Base-by-base conservation (phyloP, 1,140 invertebrate species). In the Drosophila sp. region DNA sequence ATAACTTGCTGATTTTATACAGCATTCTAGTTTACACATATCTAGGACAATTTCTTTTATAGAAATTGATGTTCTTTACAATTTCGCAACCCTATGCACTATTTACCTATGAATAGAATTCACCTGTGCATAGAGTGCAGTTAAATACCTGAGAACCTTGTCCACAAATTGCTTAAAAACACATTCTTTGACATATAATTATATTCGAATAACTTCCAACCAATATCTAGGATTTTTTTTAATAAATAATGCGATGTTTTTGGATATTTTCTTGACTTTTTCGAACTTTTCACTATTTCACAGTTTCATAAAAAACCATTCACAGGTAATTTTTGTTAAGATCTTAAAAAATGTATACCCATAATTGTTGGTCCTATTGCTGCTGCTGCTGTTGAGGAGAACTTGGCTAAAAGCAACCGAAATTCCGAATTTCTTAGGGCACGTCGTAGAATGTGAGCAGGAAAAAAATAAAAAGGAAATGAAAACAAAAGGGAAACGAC, bases 341-440 rank as follows among this genome's bases (percentile, higher is more conserved):
- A 75, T 75, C 45, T 63, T 63, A 45, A 59, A 29, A 63, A 72
- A 34, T 69, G 48, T 53, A 72, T 76, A 80, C 78, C 78, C 78
- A 80, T 80, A 36, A 13, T 45, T 51, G 25, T 63, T 67, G 40
- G 7, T 54, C 13, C 40, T 18, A 8, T 11, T 56, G 51, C 11
- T 40, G 51, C 25, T 48, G 18, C 32, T 34, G 38, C 43, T 78
- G 25, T 25, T 48, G 34, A 18, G 50, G 46, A 36, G 8, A 40
- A 51, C 46, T 62, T 50, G 46, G 16, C 29, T 6, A 48, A 59
- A 59, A 48, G 46, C 16, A 34, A 48, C 34, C 3, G 45, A 13
- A 62, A 48, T 36, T 36, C 14, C 50, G 16, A 38, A 36, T 40
- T 67, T 73, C 72, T 62, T 76, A 36, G 72, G 48, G 2, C 46